Evolutionary conservation across 1,140 invertebrate species (phyloP).

Genomic region (Drosophila kurseongensis): DNA sequence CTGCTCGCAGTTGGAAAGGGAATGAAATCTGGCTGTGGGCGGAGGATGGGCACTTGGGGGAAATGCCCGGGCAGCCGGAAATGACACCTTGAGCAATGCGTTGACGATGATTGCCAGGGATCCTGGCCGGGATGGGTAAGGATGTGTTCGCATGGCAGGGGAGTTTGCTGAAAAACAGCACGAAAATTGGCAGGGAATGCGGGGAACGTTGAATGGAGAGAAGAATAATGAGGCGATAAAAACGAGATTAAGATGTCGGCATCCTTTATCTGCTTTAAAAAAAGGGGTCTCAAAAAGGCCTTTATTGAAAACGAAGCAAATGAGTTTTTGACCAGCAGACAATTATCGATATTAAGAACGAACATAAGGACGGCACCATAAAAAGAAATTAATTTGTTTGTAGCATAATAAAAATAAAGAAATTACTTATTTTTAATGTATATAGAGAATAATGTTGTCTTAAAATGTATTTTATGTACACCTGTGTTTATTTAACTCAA

Average conservation of each 20-base stretch:
- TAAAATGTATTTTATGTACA: no score
- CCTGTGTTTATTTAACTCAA: no score
- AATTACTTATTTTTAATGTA: no score
- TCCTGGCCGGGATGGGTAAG: slow-evolving; percentile 10
- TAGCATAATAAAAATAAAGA: neutral
- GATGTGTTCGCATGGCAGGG: slow-evolving; percentile 5
- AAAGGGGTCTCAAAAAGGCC: neutral
- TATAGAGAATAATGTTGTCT: no score
- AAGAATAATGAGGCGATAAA: slow-evolving; percentile 49
- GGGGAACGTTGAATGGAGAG: slow-evolving; percentile 5
- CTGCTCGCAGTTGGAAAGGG: slow-evolving; percentile 22
- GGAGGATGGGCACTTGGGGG: neutral
- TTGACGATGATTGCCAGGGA: slow-evolving; percentile 51
- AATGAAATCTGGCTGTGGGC: slow-evolving; percentile 16
- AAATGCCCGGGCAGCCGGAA: slow-evolving; percentile 46
- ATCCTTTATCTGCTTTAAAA: slow-evolving; percentile 3
- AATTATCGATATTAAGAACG: neutral
- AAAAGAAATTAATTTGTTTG: neutral
- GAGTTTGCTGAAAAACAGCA: slow-evolving; percentile 21
- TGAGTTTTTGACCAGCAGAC: neutral
- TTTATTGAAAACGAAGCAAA: neutral
- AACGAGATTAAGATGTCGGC: slow-evolving; percentile 34
- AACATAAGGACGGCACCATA: neutral
- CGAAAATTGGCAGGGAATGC: slow-evolving; percentile 15
- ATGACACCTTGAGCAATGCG: slow-evolving; percentile 70